Base-by-base conservation (phyloP, 2,113 vertebrate species). In the Meleagris gallopavo region DNA sequence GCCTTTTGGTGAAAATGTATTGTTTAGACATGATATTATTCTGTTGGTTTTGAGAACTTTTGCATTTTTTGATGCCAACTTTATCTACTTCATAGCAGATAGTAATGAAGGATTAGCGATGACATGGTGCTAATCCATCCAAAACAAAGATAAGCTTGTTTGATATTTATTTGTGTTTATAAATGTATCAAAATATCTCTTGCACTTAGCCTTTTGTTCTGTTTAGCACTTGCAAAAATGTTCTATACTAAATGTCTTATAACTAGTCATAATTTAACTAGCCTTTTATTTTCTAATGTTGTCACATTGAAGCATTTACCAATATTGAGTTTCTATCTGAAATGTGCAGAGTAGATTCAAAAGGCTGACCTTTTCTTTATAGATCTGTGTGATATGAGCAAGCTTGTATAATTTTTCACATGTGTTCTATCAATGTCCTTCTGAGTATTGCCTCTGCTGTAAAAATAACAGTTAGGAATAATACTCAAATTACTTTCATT, bases 391-490 rank as follows among this genome's bases (percentile, higher is more conserved):
- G 88, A 71, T 48, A 91, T n/a, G 48, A 93, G 71, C 76, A 73
- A 25, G 19, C 55, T 91, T 71, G 32, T 83, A 40, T 93, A 88
- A 60, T 96, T 89, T 91, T 72, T 72, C 41, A 40, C n/a, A n/a
- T n/a, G 69, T 72, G 41, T 73, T 85, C 8, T 69, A 64, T 55
- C 48, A 81, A 45, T 91, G 57, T 27, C 34, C 38, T 83, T 81
- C 45, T 86, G 2, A 46, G 27, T 87, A 57, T 64, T 86, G 66
- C 73, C 55, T 93, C 38, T 83, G 24, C 82, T 88, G 20, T 80
- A 83, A 91, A 93, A 95, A 93, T 90, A 95, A 72, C 55, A 76
- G 1, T 43, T 45, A 77, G 61, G 41, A 88, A 29, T 73, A 89
- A 83, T 61, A 83, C 64, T 30, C 64, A 78, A 72, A 48, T 90